These are phyloP conservation scores for Andrena flavipes DNA, from an alignment of 2,888 invertebrate species.

Conservation along the genomic window DNA sequence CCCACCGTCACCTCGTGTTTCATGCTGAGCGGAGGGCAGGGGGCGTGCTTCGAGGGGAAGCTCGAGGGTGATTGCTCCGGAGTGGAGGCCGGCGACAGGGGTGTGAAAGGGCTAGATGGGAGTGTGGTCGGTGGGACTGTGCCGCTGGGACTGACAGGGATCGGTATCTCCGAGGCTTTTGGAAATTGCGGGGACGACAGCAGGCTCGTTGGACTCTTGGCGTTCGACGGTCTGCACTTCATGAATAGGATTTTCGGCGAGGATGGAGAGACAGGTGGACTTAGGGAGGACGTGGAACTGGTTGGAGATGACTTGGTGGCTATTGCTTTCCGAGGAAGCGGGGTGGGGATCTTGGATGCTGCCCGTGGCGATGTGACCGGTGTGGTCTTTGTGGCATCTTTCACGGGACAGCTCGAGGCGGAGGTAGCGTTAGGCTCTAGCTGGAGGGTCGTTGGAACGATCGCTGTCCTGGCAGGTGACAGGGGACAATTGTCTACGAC, in stretches of 20 bases:
- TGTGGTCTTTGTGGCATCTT: constrained; percentile 53
- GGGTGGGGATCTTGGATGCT: constrained; percentile 82
- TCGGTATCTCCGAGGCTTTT: constrained; percentile 71
- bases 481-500: constrained; percentile 26
- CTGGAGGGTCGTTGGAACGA: constrained; percentile 46
- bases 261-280: constrained; percentile 64
- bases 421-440: constrained; percentile 57
- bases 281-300: constrained; percentile 60
- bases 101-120: constrained; percentile 19
- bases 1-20: constrained; percentile 66
- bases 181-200: constrained; percentile 42
- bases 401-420: constrained; percentile 26
- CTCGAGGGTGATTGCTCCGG: constrained; percentile 35
- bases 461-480: constrained; percentile 36
- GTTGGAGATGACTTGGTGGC: constrained; percentile 63
- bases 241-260: constrained; percentile 60
- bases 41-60: constrained; percentile 38
- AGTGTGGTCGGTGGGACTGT: constrained; percentile 4
- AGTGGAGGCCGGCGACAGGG: constrained; percentile 25
- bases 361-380: constrained; percentile 71
- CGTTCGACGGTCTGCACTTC: constrained; percentile 60
- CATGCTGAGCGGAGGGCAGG: constrained; percentile 46
- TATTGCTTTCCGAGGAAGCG: constrained; percentile 78
- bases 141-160: constrained; percentile 58
- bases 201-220: constrained; percentile 57